Percentiles rank a stretch among this genome's conserved stretches.
These are phyloP conservation scores for Lordiphosa collinella DNA, from an alignment of 1,140 invertebrate species.

Conservation along the genomic window DNA sequence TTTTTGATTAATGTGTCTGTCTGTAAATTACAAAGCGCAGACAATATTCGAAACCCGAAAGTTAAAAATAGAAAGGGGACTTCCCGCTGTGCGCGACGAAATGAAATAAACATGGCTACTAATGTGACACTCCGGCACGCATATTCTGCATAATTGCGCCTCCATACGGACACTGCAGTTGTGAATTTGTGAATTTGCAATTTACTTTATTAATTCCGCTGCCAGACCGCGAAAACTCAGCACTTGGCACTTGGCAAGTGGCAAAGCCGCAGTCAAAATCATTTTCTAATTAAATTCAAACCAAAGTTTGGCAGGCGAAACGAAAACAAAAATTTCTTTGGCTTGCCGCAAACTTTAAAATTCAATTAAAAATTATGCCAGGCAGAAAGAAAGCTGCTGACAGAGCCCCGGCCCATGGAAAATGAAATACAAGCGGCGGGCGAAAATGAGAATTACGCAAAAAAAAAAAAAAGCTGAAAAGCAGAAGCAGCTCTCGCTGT, in stretches of 20 bases:
- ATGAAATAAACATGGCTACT: constrained; percentile 73
- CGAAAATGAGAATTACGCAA: constrained; percentile 37
- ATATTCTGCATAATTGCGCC: constrained; percentile 5
- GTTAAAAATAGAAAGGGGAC: not conserved
- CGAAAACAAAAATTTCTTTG: constrained; percentile 70
- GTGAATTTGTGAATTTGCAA: constrained; percentile 29
- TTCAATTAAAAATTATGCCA: constrained; percentile 12
- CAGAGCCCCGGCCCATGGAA: constrained; percentile 26
- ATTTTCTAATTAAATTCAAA: constrained; percentile 75
- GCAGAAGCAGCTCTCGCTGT: constrained; percentile 19
- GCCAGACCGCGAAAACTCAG: constrained; percentile 37
- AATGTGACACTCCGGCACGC: constrained; percentile 48
- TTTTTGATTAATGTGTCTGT: constrained; percentile 79
- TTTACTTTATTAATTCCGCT: constrained; percentile 53
- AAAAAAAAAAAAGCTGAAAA: constrained; percentile 14
- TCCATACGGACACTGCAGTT: constrained; percentile 29
- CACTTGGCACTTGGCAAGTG: constrained; percentile 12
- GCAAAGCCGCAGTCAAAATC: constrained; percentile 73
- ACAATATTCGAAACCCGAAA: constrained; percentile 9
- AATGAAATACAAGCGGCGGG: constrained; percentile 38
- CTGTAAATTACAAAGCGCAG: constrained; percentile 72
- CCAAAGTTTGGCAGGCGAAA: constrained; percentile 53
- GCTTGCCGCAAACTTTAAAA: constrained; percentile 14
- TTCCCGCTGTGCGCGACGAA: constrained; percentile 40
- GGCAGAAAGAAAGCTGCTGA: constrained; percentile 3